Percentiles rank a stretch among this genome's conserved stretches.
These are phyloP conservation scores for Gryllus longicercus DNA, from an alignment of 2,888 invertebrate species.

Conservation along the genomic window DNA sequence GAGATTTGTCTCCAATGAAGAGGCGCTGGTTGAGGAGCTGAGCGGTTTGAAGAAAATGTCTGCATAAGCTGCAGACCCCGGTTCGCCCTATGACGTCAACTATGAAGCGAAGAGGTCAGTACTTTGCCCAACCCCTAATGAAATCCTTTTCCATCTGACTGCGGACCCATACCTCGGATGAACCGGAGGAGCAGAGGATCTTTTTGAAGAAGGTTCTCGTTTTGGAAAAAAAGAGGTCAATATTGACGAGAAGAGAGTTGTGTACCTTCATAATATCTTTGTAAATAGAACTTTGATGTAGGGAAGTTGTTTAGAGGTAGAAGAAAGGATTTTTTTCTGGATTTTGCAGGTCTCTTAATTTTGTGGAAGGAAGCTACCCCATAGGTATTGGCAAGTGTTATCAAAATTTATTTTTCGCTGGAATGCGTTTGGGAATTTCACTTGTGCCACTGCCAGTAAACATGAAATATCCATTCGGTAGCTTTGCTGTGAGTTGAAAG, in stretches of 20 bases:
- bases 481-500: too few species aligned
- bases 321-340: too few species aligned
- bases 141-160: not conserved
- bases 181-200: conserved; percentile 24
- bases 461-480: too few species aligned
- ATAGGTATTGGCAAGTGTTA: too few species aligned
- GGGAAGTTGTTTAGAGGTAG: not conserved
- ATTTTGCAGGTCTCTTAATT: too few species aligned
- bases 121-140: not conserved
- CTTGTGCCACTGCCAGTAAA: too few species aligned
- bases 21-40: conserved; percentile 61
- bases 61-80: conserved; percentile 49
- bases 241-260: not conserved
- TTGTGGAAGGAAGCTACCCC: too few species aligned
- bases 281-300: not conserved
- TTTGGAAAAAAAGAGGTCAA: too few species aligned
- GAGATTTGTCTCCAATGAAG: conserved; percentile 61
- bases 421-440: too few species aligned
- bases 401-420: too few species aligned
- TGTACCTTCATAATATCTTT: not conserved
- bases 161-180: conserved; percentile 23
- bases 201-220: not conserved
- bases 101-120: not conserved
- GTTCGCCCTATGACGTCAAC: not conserved
- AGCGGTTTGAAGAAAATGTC: conserved; percentile 59